Evolutionary conservation across 2,888 invertebrate genomes (phyloP).

Genomic region (Sphaeridia pumilis): DNA sequence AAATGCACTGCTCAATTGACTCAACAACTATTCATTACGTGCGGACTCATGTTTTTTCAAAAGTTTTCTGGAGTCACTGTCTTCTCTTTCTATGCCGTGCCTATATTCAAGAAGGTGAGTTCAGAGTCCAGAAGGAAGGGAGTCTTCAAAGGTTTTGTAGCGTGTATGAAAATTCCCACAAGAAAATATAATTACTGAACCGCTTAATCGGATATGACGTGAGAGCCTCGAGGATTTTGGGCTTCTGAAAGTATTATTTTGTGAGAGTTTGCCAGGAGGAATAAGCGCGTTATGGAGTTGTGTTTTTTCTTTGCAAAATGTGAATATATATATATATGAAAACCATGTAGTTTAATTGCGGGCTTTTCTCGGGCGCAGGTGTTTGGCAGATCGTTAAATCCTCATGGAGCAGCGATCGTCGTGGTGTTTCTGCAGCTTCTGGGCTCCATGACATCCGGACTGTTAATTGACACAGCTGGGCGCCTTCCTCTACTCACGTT

Average conservation of each 20-base stretch:
- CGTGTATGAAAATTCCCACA: no score
- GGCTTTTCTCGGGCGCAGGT: constrained; percentile 18
- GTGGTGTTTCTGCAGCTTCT: constrained; percentile 73
- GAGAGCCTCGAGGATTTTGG: no score
- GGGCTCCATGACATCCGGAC: constrained; percentile 66
- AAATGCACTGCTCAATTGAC: constrained; percentile 36
- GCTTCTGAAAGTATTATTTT: no score
- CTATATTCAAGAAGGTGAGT: constrained; percentile 77
- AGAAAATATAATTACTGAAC: no score
- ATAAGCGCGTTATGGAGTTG: no score
- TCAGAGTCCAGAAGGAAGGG: no score
- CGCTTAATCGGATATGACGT: no score
- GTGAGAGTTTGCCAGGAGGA: no score
- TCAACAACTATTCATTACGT: constrained; percentile 51
- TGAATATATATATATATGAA: no score
- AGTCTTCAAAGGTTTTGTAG: no score
- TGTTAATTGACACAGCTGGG: constrained; percentile 75
- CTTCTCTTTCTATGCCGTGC: constrained; percentile 73
- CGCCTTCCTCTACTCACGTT: constrained; percentile 69
- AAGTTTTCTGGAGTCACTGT: constrained; percentile 62
- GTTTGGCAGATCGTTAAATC: constrained; percentile 49
- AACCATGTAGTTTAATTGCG: no score
- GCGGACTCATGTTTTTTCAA: constrained; percentile 81
- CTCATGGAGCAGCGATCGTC: constrained; percentile 71
- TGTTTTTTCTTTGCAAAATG: no score